Base-by-base conservation (phyloP, 2,888 invertebrate genomes). In the Agonopterix subpropinquella region DNA sequence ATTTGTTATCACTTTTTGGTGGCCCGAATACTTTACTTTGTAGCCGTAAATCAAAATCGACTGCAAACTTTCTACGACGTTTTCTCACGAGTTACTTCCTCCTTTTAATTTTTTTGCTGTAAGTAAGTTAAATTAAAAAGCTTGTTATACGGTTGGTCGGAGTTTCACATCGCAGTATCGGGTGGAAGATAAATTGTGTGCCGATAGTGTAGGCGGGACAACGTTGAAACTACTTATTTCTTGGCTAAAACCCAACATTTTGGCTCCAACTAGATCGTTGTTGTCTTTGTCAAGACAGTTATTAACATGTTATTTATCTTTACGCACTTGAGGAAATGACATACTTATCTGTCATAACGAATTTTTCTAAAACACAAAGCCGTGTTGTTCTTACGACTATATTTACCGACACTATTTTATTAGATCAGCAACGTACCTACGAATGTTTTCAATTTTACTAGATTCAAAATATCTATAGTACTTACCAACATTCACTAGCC, bases 1-100 rank as follows among this genome's bases (percentile, higher is more conserved):
- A 54, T 56, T 48, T 51, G 51, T 54, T 53, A 54, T 50, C 53
- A 51, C 53, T 51, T 50, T 52, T 54, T 46, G 50, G 49, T 28
- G 45, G 52, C 53, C 53, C 47, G 45, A 51, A 52, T 41, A 48
- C 49, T 45, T 51, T 44, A 45, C 37, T 47, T 47, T 47, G 47
- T 47, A 45, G 48, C 15, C 48, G 41, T 51, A 44, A 51, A 51
- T 51, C 51, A 51, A 44, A 44, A 43, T 36, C 47, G 44, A 11
- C 48, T 54, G 45, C 2, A 11, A 57, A 55, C 41, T 48, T 51
- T 44, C 36, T 1, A 10, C 11, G 45, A 36, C 36, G 13, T 10
- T 47, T 47, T 44, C 11, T 11, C 8, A 18, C 11, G 13, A 37
- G 7, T 11, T 13, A 28, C 11, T 5, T 11, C 10, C 8, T 13